Conservation (phyloP, 35 echinoderm and acorn worm species). For the Anneissia japonica region DNA sequence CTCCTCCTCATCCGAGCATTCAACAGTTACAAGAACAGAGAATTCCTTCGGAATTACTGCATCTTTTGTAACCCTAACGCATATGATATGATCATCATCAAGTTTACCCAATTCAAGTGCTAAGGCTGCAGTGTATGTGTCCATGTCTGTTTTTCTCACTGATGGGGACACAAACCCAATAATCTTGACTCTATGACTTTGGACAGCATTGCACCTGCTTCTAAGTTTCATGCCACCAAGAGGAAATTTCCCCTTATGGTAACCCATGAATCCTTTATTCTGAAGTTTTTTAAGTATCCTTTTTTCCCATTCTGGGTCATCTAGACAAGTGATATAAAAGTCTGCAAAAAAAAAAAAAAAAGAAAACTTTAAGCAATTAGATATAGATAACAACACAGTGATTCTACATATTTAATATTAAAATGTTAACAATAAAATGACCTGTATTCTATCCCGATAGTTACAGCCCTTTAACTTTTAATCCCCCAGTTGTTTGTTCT, state of each 20-base stretch:
- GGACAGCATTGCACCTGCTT: not conserved
- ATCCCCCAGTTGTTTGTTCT: too few species aligned
- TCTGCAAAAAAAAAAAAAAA: too few species aligned
- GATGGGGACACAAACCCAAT: not conserved
- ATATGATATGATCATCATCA: not conserved
- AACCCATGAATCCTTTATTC: not conserved
- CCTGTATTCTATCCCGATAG: too few species aligned
- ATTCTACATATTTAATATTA: too few species aligned
- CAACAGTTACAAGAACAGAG: not conserved
- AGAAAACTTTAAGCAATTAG: too few species aligned
- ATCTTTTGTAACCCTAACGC: not conserved
- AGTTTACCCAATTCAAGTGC: not conserved
- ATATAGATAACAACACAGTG: too few species aligned
- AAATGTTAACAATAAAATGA: too few species aligned
- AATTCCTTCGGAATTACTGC: not conserved
- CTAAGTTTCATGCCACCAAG: not conserved
- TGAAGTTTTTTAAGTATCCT: not conserved
- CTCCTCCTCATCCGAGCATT: not conserved
- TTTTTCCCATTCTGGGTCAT: not conserved
- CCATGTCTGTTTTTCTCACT: not conserved
- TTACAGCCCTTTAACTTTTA: too few species aligned
- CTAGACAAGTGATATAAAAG: not conserved
- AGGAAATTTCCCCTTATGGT: not conserved
- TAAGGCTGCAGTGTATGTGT: not conserved
- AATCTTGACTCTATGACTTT: not conserved